These are phyloP conservation scores for Tetragnatha versicolor DNA, from an alignment of 1,140 invertebrate genomes.

Conservation along the genomic window DNA sequence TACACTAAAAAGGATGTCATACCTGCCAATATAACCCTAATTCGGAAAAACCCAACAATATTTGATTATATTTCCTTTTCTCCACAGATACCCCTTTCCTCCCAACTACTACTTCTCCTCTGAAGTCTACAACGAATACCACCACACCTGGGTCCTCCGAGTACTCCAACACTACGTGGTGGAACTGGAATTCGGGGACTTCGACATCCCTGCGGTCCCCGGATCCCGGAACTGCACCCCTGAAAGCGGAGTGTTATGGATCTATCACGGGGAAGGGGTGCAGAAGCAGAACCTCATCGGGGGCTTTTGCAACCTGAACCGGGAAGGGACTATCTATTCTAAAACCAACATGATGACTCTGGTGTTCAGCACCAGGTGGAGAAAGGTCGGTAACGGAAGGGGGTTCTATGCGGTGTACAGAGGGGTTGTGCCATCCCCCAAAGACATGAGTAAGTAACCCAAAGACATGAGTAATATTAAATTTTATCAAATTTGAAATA, in stretches of 20 bases:
- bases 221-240: conserved; percentile 56
- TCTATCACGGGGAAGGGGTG: conserved; percentile 39
- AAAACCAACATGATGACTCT: conserved; percentile 49
- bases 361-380: conserved; percentile 50
- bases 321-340: conserved; percentile 56
- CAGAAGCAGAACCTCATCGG: conserved; percentile 38
- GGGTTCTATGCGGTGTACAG: conserved; percentile 59
- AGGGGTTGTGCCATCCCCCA: not conserved
- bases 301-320: conserved; percentile 59
- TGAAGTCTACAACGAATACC: not conserved
- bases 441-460: not conserved
- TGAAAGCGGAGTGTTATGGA: conserved; percentile 52
- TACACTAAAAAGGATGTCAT: too few species aligned
- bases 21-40: too few species aligned
- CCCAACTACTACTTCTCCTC: conserved; percentile 54
- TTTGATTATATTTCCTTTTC: not conserved
- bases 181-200: conserved; percentile 59
- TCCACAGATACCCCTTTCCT: conserved; percentile 59
- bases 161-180: conserved; percentile 45
- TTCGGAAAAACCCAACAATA: too few species aligned
- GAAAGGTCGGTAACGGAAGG: conserved; percentile 58
- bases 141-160: conserved; percentile 57
- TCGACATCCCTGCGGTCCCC: conserved; percentile 57
- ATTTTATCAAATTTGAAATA: too few species aligned
- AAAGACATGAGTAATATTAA: too few species aligned